Evolutionary conservation across 2,888 invertebrate genomes (phyloP), one percentile per base, ranked within the genome.

Genomic region (Caenorhabditis japonica): DNA sequence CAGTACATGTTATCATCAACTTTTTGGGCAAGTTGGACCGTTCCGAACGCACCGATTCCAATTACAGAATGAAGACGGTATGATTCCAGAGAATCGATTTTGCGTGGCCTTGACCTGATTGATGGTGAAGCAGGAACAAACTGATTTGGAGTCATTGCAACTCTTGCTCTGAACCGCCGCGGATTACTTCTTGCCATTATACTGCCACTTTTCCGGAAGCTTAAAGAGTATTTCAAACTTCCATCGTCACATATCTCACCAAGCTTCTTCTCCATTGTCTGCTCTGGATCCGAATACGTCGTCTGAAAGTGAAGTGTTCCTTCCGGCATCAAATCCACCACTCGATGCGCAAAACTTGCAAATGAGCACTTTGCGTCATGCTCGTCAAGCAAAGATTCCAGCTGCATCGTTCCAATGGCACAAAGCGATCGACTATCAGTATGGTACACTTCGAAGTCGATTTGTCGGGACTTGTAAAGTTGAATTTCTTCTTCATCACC

Each of bases 371-470:
- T 51, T 8, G 55, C 70, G 25, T 56, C 62, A 25, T 71, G 49
- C 34, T 72, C 51, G 38, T 66, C 66, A 2, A 73, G 27, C n/a
- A 73, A 19, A 1, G 51, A 19, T 15, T 73, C 56, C 39, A 73
- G 33, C 12, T 39, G 51, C 44, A 73, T 51, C 13, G 61, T 61
- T 39, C 73, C 73, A 30, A 73, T 66, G 3, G 73, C 73, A 30
- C 73, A 73, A n/a, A 73, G 27, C 5, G 61, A 61, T 13, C 73
- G 55, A 33, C 58, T 61, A 36, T 73, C 73, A 17, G 73, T 64
- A 34, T 73, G 73, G 41, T 73, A 73, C 0, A 73, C 55, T 23
- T 73, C 73, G 13, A 73, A 59, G 34, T 72, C 72, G 17, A 72
- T 4, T 27, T 66, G 64, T 33, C 72, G 59, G 7, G 49, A 66